Evolutionary conservation across 2,113 vertebrate genomes (phyloP).

Genomic region (Tachycineta bicolor): DNA sequence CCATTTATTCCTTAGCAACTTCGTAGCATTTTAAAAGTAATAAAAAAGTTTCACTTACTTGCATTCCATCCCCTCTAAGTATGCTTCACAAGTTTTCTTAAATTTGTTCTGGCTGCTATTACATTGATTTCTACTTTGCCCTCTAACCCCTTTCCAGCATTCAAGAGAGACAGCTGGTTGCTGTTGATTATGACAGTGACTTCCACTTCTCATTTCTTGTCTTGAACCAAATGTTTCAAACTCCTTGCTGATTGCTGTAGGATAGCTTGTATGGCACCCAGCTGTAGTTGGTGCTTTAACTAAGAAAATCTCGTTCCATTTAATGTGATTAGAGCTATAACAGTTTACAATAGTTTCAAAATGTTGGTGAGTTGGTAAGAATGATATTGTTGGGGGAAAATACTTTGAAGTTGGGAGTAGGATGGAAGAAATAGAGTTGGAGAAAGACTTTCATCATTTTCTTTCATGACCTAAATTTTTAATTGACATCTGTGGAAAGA

Average conservation of each 20-base stretch:
- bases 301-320: background rate
- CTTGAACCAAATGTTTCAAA: background rate
- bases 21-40: background rate
- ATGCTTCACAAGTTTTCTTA: background rate
- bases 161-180: background rate
- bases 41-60: background rate
- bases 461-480: background rate
- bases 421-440: background rate
- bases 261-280: background rate
- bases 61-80: background rate
- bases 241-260: background rate
- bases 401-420: background rate
- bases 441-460: background rate
- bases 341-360: background rate
- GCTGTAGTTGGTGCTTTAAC: background rate
- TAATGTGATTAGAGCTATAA: background rate
- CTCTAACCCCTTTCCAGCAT: background rate
- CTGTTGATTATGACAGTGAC: background rate
- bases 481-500: background rate
- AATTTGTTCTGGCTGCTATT: background rate
- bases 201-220: conserved; percentile 1
- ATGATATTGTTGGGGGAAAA: background rate
- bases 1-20: background rate
- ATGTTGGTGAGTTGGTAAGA: background rate
- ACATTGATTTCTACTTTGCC: background rate